These are phyloP conservation scores for Beroe ovata DNA, from an alignment of 37 sponge, comb jelly and placozoan species.

Conservation along the genomic window DNA sequence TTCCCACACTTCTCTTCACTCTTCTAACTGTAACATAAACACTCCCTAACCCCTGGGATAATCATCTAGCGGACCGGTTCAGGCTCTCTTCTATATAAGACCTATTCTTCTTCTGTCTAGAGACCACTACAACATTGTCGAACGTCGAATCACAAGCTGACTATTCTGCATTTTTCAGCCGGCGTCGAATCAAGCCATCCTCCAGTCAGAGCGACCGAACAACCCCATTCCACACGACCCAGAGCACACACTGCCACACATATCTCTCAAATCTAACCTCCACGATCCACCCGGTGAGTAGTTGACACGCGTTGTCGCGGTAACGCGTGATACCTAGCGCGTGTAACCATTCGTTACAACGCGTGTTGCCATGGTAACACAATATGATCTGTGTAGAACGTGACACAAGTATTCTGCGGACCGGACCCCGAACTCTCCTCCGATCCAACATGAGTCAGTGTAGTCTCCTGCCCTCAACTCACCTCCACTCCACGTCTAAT, in stretches of 20 bases:
- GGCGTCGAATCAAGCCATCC: conserved; percentile 19
- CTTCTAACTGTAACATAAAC: too few relatives aligned
- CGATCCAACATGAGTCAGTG: conserved; percentile 53
- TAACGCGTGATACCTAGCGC: too few relatives aligned
- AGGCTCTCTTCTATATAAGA: too few relatives aligned
- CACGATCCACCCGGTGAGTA: conserved; percentile 41
- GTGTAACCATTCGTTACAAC: too few relatives aligned
- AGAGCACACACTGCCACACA: conserved; percentile 28
- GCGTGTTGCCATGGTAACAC: too few relatives aligned
- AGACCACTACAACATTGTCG: too few relatives aligned
- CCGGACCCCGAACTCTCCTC: background rate
- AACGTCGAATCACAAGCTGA: background rate
- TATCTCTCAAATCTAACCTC: conserved; percentile 29
- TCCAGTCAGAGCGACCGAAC: conserved; percentile 57
- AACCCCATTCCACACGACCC: conserved; percentile 48
- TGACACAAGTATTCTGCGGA: conserved; percentile 3
- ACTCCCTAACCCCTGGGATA: too few relatives aligned
- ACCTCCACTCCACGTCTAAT: background rate
- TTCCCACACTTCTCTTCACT: too few relatives aligned
- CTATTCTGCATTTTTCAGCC: conserved; percentile 22
- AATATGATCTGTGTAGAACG: too few relatives aligned
- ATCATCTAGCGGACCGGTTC: too few relatives aligned
- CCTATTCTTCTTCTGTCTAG: too few relatives aligned
- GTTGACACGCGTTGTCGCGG: too few relatives aligned
- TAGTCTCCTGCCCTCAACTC: background rate